phyloP scores from a whole-genome alignment of 2,888 invertebrate genomes.

The Nipponacmea schrenckii region DNA sequence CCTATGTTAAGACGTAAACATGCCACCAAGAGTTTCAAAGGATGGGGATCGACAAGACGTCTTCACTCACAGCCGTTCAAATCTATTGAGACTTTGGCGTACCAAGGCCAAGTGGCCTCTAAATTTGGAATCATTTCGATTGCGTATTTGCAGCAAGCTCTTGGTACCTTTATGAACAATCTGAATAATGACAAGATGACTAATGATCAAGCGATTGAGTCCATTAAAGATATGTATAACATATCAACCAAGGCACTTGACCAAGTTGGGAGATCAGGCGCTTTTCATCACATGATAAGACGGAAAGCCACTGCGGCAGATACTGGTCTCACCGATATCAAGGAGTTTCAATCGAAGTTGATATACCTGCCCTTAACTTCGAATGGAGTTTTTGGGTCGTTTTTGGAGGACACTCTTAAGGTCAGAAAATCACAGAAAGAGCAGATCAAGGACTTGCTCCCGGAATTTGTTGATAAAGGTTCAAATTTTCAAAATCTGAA shows the following conservation, averaged over 20 bases:
- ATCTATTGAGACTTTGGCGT: neutral
- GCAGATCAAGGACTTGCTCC: constrained; percentile 20
- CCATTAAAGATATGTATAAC: neutral
- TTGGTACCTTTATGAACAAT: neutral
- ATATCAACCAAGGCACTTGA: neutral
- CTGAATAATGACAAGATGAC: neutral
- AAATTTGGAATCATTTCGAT: neutral
- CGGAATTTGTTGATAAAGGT: constrained; percentile 14
- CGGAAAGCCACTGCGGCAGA: neutral
- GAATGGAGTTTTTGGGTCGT: constrained; percentile 29
- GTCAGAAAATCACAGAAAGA: constrained; percentile 31
- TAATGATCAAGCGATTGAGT: neutral
- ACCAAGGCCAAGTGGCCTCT: constrained; percentile 1
- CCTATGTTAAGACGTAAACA: neutral
- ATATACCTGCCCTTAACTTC: neutral
- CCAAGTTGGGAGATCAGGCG: neutral
- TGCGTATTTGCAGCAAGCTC: neutral
- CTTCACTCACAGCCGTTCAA: neutral
- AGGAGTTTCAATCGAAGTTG: neutral
- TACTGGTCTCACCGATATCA: neutral
- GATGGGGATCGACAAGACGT: neutral
- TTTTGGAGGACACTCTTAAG: constrained; percentile 25
- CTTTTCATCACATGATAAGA: neutral
- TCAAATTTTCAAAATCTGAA: neutral
- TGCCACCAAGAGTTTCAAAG: neutral